Percentiles rank a stretch among this genome's conserved stretches.
These are phyloP conservation scores for Chroicocephalus ridibundus DNA, from an alignment of 2,113 vertebrate genomes.

Conservation along the genomic window DNA sequence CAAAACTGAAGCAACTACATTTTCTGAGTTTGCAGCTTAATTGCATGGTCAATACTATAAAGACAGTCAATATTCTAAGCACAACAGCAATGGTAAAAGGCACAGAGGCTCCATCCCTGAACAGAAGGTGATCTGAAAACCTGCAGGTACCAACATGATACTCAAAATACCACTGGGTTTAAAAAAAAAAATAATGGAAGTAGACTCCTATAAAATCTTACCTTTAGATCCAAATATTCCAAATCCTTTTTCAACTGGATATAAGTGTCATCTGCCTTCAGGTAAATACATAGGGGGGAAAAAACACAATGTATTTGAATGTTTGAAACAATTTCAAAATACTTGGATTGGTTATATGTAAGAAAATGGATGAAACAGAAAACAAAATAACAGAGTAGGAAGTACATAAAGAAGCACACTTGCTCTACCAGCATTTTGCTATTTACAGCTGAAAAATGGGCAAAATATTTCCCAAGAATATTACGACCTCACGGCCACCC, in stretches of 20 bases:
- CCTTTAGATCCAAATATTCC: slow-evolving; percentile 99
- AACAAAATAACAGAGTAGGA: slow-evolving; percentile 23
- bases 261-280: slow-evolving; percentile 97
- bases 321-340: not conserved
- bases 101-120: not conserved
- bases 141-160: not conserved
- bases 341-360: not conserved
- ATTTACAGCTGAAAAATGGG: slow-evolving; percentile 12
- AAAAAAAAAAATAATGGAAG: not conserved
- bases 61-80: not conserved
- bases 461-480: not conserved
- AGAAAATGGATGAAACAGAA: not conserved
- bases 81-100: not conserved
- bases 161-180: not conserved
- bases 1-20: not conserved
- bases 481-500: not conserved
- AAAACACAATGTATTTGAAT: slow-evolving; percentile 20
- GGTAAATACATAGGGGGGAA: slow-evolving; percentile 68
- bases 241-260: slow-evolving; percentile 98
- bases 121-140: not conserved
- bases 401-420: slow-evolving; percentile 9
- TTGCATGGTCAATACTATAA: not conserved
- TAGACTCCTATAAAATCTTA: slow-evolving; percentile 66
- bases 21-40: not conserved
- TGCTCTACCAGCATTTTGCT: slow-evolving; percentile 6